phyloP scores from a whole-genome alignment of 2,888 invertebrate genomes.

The Argynnis bischoffii region DNA sequence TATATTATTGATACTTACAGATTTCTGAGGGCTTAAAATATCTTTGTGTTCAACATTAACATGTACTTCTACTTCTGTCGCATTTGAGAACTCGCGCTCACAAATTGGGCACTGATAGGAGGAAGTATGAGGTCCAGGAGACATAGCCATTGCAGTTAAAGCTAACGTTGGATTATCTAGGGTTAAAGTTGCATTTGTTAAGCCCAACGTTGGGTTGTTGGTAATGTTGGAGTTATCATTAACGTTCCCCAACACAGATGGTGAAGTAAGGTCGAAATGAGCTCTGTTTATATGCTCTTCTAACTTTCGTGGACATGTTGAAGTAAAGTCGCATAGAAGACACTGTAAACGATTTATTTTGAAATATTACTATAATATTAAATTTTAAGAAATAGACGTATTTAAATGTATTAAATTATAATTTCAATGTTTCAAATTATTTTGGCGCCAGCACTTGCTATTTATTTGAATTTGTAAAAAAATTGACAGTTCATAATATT shows the following conservation, averaged over 20 bases:
- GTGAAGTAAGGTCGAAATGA: conserved; percentile 91
- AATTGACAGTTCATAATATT: background rate
- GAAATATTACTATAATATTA: background rate
- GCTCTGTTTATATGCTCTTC: conserved; percentile 93
- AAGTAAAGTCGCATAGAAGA: conserved; percentile 89
- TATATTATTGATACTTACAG: conserved; percentile 46
- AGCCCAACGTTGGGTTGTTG: conserved; percentile 61
- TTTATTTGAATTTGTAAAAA: conserved; percentile 1
- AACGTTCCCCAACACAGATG: conserved; percentile 80
- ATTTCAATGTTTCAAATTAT: conserved; percentile 1
- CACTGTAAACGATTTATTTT: conserved; percentile 76
- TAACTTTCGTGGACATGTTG: conserved; percentile 87
- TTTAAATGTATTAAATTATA: too few relatives aligned
- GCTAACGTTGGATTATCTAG: conserved; percentile 55
- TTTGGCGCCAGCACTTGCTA: conserved; percentile 10
- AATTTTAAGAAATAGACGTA: too few relatives aligned
- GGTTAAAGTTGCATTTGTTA: conserved; percentile 61
- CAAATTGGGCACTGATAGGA: conserved; percentile 91
- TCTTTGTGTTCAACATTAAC: conserved; percentile 93
- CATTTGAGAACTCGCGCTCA: conserved; percentile 86
- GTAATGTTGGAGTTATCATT: conserved; percentile 58
- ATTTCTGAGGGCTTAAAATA: conserved; percentile 86
- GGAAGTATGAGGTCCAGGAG: conserved; percentile 73
- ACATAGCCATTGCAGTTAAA: conserved; percentile 71
- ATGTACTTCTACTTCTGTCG: conserved; percentile 91